Percentiles rank a stretch among this genome's conserved stretches.
phyloP scores from a whole-genome alignment of 2,113 vertebrate genomes.

The Thunnus thynnus region DNA sequence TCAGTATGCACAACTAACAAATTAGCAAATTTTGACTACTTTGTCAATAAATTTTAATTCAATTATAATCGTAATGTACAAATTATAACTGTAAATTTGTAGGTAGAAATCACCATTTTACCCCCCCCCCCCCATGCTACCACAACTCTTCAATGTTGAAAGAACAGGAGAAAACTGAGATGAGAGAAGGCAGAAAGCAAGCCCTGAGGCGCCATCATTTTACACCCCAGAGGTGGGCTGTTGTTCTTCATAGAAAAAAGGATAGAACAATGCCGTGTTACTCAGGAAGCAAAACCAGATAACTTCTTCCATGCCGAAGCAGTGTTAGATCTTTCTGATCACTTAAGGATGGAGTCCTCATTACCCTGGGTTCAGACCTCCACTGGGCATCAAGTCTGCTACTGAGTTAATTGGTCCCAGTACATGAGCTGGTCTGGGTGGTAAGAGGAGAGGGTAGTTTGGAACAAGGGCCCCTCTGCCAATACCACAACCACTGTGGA shows the following conservation, averaged over 20 bases:
- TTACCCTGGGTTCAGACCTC: neutral
- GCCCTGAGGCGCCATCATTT: neutral
- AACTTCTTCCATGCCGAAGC: neutral
- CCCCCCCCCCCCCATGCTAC: neutral
- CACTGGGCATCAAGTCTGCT: neutral
- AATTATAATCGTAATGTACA: no score
- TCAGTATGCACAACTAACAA: neutral
- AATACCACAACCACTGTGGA: neutral
- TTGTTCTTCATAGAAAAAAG: constrained; percentile 6
- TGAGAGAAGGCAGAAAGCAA: neutral
- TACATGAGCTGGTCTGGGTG: no score
- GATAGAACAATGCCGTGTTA: neutral
- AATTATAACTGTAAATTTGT: no score
- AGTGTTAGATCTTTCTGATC: neutral
- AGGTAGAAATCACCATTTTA: no score
- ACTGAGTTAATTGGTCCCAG: neutral
- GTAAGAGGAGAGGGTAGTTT: neutral
- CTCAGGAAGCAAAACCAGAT: neutral
- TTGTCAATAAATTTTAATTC: neutral
- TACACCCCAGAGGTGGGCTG: neutral
- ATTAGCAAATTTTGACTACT: neutral
- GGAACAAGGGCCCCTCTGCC: neutral
- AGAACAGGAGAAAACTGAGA: neutral
- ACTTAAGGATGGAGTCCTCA: constrained; percentile 1
- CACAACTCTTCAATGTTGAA: neutral